Base-by-base conservation (phyloP, 1,140 invertebrate genomes). In the Amyelois transitella region DNA sequence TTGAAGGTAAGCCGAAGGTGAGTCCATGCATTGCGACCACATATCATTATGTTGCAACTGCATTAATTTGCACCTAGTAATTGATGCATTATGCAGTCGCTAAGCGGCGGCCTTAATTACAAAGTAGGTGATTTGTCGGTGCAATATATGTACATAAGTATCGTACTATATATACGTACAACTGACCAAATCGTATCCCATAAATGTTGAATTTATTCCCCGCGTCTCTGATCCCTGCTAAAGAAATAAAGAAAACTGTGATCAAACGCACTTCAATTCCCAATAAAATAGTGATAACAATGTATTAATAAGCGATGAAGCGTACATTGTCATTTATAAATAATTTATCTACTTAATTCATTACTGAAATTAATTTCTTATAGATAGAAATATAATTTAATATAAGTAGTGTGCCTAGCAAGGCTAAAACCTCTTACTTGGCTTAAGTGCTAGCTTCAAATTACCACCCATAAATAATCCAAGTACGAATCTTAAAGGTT, bases 391-490 rank as follows among this genome's bases (percentile, higher is more conserved):
- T 28, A 28, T 10, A 28, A 28, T 28, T 28, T 4, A 8, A 12
- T 8, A 28, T 8, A 8, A n/a, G n/a, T n/a, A n/a, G n/a, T n/a
- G n/a, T n/a, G n/a, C n/a, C n/a, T 3, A 38, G 62, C 75, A 77
- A 81, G 74, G 75, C 69, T 78, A 56, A 62, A n/a, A 58, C 76
- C 74, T 71, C 69, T 79, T 79, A 77, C 74, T 73, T 58, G 60
- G 63, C 67, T 69, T 66, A 69, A 66, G 56, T 60, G 53, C 58
- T 61, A 60, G 51, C 62, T 64, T 72, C 62, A 59, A 76, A 77
- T 77, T 71, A 72, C 67, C 49, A 53, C 58, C 64, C 64, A 72
- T 77, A 73, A 72, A 77, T 75, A 75, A 76, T 73, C 62, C 64
- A 71, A 71, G 59, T 65, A 63, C 64, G 54, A 48, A 52, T 64